phyloP scores from a whole-genome alignment of 2,888 invertebrate species.

The Scaptodrosophila latifasciaeformis region DNA sequence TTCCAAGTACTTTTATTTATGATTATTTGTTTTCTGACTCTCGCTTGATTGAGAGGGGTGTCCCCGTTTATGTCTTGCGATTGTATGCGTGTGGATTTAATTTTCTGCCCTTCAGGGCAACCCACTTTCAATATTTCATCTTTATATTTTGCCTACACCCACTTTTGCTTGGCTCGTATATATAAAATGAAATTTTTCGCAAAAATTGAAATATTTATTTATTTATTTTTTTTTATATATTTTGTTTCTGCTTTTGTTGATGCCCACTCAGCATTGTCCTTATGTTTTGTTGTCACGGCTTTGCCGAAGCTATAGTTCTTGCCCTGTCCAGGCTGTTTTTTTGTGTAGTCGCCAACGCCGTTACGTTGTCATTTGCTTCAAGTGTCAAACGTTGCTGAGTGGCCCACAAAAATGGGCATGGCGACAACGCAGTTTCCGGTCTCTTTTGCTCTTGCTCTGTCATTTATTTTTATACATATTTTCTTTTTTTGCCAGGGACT shows the following conservation, averaged over 20 bases:
- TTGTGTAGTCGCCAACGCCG: slow-evolving; percentile 26
- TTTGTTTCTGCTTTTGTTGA: slow-evolving; percentile 10
- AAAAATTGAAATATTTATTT: slow-evolving; percentile 67
- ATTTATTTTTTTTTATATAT: slow-evolving; percentile 20
- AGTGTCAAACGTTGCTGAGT: slow-evolving; percentile 63
- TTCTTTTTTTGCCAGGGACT: slow-evolving; percentile 15
- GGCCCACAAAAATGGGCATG: slow-evolving; percentile 46
- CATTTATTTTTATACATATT: too few species aligned
- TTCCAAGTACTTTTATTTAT: slow-evolving; percentile 26
- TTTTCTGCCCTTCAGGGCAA: slow-evolving; percentile 44
- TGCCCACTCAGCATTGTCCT: slow-evolving; percentile 5
- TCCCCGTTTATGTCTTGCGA: slow-evolving; percentile 26
- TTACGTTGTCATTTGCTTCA: slow-evolving; percentile 39
- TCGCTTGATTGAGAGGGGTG: slow-evolving; percentile 57
- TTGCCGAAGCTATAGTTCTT: neutral
- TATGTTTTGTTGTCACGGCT: slow-evolving; percentile 39
- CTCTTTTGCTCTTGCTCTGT: neutral
- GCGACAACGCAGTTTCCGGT: slow-evolving; percentile 48
- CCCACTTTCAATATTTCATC: slow-evolving; percentile 60
- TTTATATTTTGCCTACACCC: slow-evolving; percentile 11
- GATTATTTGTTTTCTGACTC: slow-evolving; percentile 35
- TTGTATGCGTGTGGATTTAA: slow-evolving; percentile 52
- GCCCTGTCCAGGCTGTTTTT: slow-evolving; percentile 8
- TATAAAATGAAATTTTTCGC: slow-evolving; percentile 41
- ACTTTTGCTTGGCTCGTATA: slow-evolving; percentile 4